Evolutionary conservation across 2,888 invertebrate species (phyloP), one percentile per base, ranked within the genome.

Genomic region (Drosophila kuntzei): DNA sequence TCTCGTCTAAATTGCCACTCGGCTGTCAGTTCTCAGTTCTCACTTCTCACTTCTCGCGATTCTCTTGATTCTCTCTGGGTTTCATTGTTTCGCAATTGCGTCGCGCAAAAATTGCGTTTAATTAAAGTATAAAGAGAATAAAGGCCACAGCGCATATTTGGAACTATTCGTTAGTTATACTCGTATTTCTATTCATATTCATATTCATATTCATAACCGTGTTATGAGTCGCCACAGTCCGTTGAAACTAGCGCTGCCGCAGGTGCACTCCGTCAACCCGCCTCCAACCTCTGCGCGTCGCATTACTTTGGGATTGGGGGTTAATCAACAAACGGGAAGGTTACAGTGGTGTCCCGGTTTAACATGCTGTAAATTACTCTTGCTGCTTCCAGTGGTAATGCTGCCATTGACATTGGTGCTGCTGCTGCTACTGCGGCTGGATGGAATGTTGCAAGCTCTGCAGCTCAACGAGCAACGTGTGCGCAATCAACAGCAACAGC

Each of bases 271-370:
- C 14, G 32, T 25, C 51, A 22, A n/a, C 2, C n/a, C 51, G 1
- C 6, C 29, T 12, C 46, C 11, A n/a, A 25, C 1, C 29, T 7
- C 32, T 3, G 7, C 32, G 12, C 71, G 72, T 12, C 65, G 80
- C 12, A 79, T 82, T 5, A 86, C 80, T 50, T 59, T 91, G 37
- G 89, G 90, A 2, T 79, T 92, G 61, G 92, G 92, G 16, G 90
- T 92, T 9, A 92, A 92, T 64, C 77, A 84, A 64, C 90, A 89
- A 43, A 92, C 91, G 16, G 92, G 92, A 36, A 92, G 92, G 7
- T 76, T 92, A 34, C 92, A 92, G 74, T 92, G 92, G 92, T 92
- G 92, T 87, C 92, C 92, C n/a, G 92, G 91, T 43, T 79, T 91
- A 72, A 91, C 90, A 16, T 92, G 91, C 68, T 91, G 90, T 71